Evolutionary conservation across 2,888 invertebrate species (phyloP), one percentile per base, ranked within the genome.

Genomic region (Eupelmus urozonus): DNA sequence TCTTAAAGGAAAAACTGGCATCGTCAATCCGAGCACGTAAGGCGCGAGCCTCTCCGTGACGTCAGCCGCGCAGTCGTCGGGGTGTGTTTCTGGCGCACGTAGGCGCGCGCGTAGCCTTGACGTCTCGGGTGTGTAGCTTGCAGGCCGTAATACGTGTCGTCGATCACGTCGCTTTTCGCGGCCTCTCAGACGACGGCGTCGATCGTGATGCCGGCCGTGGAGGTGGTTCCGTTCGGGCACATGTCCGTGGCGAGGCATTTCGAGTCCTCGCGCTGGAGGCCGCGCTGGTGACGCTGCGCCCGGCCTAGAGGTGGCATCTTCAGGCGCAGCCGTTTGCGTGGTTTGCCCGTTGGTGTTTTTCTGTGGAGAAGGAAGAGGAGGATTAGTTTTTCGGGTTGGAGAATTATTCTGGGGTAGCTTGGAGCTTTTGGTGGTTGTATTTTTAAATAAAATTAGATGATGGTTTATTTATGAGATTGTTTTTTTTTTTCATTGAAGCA

Each of bases 181-280:
- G 45, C 13, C 16, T 45, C 45, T 86, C 83, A 87, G 76, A 87
- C 87, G 20, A 85, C 80, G 13, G 75, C 84, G 29, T 85, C 85
- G 25, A 76, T 75, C 49, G 0, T 25, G 34, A 7, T 45, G 45
- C 45, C 2, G 2, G 45, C 23, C 13, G 79, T 79, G 45, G 59
- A 62, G 49, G 79, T 85, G 1, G 82, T 59, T 13, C 84, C 85
- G 49, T 80, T 88, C 2, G 86, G 86, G 67, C 85, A 87, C 87
- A 88, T 88, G 23, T 86, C 85, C 16, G 85, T 74, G 0, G 87
- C 85, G 16, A 88, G 79, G 1, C 85, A 83, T 71, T 84, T 86
- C 29, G 75, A 79, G 71, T 88, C 88, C 0, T 87, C 87, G 16
- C 63, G 76, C 9, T 55, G 42, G 4, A 9, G 2, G 13, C 57